Conservation (phyloP, 2,888 invertebrate species). For the Caenorhabditis imperialis region DNA sequence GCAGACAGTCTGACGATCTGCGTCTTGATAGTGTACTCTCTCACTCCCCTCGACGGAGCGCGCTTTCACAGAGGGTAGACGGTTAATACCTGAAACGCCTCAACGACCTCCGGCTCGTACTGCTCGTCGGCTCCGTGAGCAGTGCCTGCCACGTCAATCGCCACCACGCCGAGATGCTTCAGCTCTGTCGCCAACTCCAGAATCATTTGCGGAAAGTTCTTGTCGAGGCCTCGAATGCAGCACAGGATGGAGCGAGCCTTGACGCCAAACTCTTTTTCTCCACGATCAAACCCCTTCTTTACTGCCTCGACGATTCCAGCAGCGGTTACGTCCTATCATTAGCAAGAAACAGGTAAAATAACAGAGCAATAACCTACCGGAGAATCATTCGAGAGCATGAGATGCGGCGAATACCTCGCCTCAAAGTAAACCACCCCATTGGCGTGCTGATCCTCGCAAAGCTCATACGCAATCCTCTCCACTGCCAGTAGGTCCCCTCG, state of each 20-base stretch:
- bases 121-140: slow-evolving; percentile 76
- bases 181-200: slow-evolving; percentile 66
- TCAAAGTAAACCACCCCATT: slow-evolving; percentile 81
- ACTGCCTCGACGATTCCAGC: slow-evolving; percentile 79
- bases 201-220: slow-evolving; percentile 73
- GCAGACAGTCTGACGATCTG: too few relatives aligned
- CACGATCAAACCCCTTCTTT: slow-evolving; percentile 79
- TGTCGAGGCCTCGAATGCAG: slow-evolving; percentile 79
- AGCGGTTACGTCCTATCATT: slow-evolving; percentile 76
- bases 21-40: too few relatives aligned
- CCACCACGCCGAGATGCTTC: slow-evolving; percentile 80
- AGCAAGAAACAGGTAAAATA: too few relatives aligned
- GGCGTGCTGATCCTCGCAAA: slow-evolving; percentile 81
- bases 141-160: slow-evolving; percentile 81
- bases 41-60: too few relatives aligned
- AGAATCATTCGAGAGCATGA: slow-evolving; percentile 49
- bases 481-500: slow-evolving; percentile 80
- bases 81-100: too few relatives aligned
- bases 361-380: slow-evolving; percentile 40
- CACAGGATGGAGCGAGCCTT: slow-evolving; percentile 80
- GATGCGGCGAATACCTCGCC: slow-evolving; percentile 75
- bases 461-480: slow-evolving; percentile 81
- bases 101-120: slow-evolving; percentile 70
- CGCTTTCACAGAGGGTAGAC: too few relatives aligned
- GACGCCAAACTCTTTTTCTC: slow-evolving; percentile 80